These are phyloP conservation scores for Menidia menidia DNA, from an alignment of 2,797 vertebrate species.

Conservation along the genomic window DNA sequence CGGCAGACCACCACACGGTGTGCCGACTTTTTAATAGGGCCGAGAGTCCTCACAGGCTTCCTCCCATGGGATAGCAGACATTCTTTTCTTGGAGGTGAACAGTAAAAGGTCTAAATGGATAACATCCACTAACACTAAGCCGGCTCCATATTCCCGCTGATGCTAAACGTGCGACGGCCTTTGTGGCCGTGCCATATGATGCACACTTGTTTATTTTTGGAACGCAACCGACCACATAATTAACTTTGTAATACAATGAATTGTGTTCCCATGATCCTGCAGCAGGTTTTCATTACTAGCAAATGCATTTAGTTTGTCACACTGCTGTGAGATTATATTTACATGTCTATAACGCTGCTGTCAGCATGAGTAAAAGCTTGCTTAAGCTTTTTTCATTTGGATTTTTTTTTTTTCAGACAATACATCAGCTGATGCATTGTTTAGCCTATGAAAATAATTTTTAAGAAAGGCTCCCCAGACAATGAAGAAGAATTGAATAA, in stretches of 20 bases:
- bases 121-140: slow-evolving; percentile 44
- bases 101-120: slow-evolving; percentile 42
- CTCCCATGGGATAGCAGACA: slow-evolving; percentile 39
- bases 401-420: slow-evolving; percentile 20
- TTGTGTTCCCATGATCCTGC: slow-evolving; percentile 62
- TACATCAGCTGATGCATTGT: slow-evolving; percentile 21
- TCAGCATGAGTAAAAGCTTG: slow-evolving; percentile 35
- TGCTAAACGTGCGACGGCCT: slow-evolving; percentile 67
- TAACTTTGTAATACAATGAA: slow-evolving; percentile 72
- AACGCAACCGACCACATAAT: slow-evolving; percentile 70
- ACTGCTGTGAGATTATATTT: neutral
- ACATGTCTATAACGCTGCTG: slow-evolving; percentile 43
- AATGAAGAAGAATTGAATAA: neutral
- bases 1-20: slow-evolving; percentile 17
- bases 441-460: slow-evolving; percentile 26
- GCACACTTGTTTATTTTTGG: slow-evolving; percentile 73
- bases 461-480: slow-evolving; percentile 17
- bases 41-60: slow-evolving; percentile 30
- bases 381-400: slow-evolving; percentile 27
- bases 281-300: slow-evolving; percentile 69
- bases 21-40: slow-evolving; percentile 40
- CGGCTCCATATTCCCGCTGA: slow-evolving; percentile 54
- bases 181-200: slow-evolving; percentile 69
- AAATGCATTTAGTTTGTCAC: slow-evolving; percentile 33
- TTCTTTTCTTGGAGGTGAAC: slow-evolving; percentile 56